Evolutionary conservation across 1,140 invertebrate genomes (phyloP), one percentile per base, ranked within the genome.

Genomic region (Nephila pilipes): DNA sequence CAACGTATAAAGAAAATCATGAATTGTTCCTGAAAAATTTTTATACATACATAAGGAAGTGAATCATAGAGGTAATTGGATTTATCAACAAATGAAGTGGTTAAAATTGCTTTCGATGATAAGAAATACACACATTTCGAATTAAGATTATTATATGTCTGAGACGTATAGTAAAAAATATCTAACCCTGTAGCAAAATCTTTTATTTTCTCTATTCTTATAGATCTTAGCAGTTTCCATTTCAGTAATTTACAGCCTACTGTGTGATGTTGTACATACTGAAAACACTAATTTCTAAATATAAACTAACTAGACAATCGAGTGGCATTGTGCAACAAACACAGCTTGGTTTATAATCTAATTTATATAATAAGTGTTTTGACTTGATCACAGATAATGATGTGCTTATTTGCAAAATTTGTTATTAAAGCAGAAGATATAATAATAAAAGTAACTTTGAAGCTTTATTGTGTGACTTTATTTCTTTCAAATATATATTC

Each of bases 221-320:
- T 32, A 32, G 54, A 85, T 57, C 22, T 85, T 60, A 57, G 29
- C 29, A 57, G 60, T 63, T 58, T 85, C 20, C n/a, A 65, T 18
- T 46, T 25, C n/a, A 18, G 10, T 20, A 88, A 18, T 83, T 87
- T n/a, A 25, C 20, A 63, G 3, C 32, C 79, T 90, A 60, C 91
- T 93, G 38, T 87, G 83, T 93, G 91, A 87, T 93, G 91, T 93
- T 87, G 81, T 93, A 93, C 83, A 85, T 54, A 55, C 20, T 69
- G 38, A 69, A 54, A 87, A 93, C 91, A 85, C 38, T 81, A 18
- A 55, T 29, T 93, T 83, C 65, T 75, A 79, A 79, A 79, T 83
- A 85, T 87, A 93, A 92, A 79, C 83, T 54, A 92, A 93, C 63
- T 93, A 93, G 91, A 93, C 91, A 93, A 93, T 93, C 91, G 91